A percentile compares a stretch with the other conserved stretches of the same genome.
These are phyloP conservation scores for Macquaria ambigua DNA, from an alignment of 2,113 vertebrate species.

Conservation along the genomic window DNA sequence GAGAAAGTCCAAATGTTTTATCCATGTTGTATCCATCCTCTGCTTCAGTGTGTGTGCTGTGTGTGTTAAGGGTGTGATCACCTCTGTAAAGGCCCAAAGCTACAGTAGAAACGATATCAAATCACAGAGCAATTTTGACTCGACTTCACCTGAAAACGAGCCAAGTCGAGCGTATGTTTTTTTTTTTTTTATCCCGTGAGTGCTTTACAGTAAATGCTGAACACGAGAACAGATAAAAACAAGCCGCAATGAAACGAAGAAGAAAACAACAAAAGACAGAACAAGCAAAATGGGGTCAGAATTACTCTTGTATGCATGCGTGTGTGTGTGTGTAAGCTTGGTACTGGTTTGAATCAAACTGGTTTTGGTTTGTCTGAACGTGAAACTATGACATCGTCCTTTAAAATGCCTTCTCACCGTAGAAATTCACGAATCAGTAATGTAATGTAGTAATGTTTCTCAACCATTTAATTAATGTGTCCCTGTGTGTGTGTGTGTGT, in stretches of 20 bases:
- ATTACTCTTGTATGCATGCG: constrained; percentile 3
- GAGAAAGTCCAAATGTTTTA: background rate
- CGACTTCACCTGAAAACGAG: constrained; percentile 16
- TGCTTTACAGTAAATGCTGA: constrained; percentile 43
- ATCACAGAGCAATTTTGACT: constrained; percentile 16
- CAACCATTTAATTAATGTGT: background rate
- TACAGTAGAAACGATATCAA: background rate
- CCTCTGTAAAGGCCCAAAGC: background rate
- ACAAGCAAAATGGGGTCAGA: background rate
- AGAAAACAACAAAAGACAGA: constrained; percentile 25
- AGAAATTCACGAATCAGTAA: constrained; percentile 37
- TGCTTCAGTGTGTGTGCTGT: background rate
- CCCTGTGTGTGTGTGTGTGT: constrained; percentile 1
- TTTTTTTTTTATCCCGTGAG: background rate
- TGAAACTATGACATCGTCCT: constrained; percentile 61
- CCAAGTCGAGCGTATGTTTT: background rate
- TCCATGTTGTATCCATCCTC: background rate
- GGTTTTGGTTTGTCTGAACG: constrained; percentile 46
- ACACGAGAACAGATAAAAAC: constrained; percentile 10
- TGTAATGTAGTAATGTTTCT: background rate
- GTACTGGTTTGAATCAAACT: constrained; percentile 55
- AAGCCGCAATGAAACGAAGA: constrained; percentile 13
- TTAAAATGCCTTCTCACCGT: constrained; percentile 36
- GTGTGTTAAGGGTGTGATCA: background rate
- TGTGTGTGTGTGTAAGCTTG: background rate